Evolutionary conservation across 2,113 vertebrate species (phyloP), one percentile per base, ranked within the genome.

Genomic region (Trachemys scripta): DNA sequence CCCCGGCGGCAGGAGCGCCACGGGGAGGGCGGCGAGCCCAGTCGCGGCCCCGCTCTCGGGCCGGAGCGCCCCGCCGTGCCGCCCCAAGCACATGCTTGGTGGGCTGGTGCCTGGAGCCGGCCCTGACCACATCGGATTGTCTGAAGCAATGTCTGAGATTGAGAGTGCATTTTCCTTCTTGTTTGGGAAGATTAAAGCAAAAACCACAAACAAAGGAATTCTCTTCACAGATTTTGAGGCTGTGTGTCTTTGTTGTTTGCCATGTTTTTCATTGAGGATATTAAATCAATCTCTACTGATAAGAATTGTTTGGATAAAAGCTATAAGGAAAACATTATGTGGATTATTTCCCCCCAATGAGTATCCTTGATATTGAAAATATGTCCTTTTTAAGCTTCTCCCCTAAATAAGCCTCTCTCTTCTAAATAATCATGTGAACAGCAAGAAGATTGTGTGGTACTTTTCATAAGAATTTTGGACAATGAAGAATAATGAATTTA

Each of bases 211-310:
- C 57, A 87, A 62, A 45, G 24, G 2, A 4, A 42, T 51, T 54
- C 31, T 25, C 35, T 80, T 3, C 2, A 82, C 49, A 45, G 90
- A 88, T 3, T 35, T 69, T 14, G 82, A 78, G 57, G 9, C 5
- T 82, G 1, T 10, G 0, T 3, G 59, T 69, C 69, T 87, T 65
- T n/a, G 27, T 1, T 51, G 2, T 35, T 87, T 80, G 1, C 5
- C 11, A 42, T 35, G 1, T 0, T 88, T 76, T 38, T 80, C 31
- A 31, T 24, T 7, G 49, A 27, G 38, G 1, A 69, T 27, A 19
- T 75, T 57, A 69, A 50, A 3, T 9, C 78, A 88, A 22, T 5
- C 25, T n/a, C 4, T 8, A 47, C 20, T 87, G 84, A 84, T 69
- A 47, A 82, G 38, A 0, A 13, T 0, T n/a, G 57, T 49, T 62